These are phyloP conservation scores for Clarias laeviceps DNA, from an alignment of 2,797 vertebrate species.

Conservation along the genomic window DNA sequence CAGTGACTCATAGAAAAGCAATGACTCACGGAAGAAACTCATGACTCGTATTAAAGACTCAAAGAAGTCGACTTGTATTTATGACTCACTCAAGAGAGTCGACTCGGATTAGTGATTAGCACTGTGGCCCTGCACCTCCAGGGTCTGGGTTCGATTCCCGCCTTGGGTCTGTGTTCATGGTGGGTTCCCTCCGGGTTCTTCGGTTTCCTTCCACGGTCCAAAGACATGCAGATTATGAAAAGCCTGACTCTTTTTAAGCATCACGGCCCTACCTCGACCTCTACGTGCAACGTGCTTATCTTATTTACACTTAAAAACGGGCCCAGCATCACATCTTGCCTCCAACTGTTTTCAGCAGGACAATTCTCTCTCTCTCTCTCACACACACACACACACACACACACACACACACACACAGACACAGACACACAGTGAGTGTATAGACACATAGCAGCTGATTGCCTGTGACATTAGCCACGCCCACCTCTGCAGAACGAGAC, in stretches of 20 bases:
- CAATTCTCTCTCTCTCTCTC: neutral
- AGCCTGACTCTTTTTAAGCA: neutral
- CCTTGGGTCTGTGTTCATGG: too few relatives aligned
- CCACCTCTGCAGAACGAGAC: slow-evolving; percentile 25
- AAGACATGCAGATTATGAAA: neutral
- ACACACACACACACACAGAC: too few relatives aligned
- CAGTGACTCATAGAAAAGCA: too few relatives aligned
- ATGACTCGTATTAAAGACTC: too few relatives aligned
- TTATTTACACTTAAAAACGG: neutral
- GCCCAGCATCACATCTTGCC: neutral
- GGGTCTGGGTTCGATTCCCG: too few relatives aligned
- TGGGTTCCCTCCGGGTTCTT: too few relatives aligned
- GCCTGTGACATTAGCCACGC: slow-evolving; percentile 15
- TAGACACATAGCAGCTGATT: neutral
- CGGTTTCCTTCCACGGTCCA: too few relatives aligned
- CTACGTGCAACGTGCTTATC: neutral
- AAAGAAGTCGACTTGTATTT: too few relatives aligned
- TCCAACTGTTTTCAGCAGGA: slow-evolving; percentile 1
- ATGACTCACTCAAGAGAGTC: too few relatives aligned
- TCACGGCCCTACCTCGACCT: neutral
- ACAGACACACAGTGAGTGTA: neutral
- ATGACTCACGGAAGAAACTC: too few relatives aligned
- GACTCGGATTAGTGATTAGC: too few relatives aligned
- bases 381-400: neutral
- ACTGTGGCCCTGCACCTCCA: too few relatives aligned